phyloP scores from a whole-genome alignment of 2,113 vertebrate genomes.

The Crotophaga sulcirostris region DNA sequence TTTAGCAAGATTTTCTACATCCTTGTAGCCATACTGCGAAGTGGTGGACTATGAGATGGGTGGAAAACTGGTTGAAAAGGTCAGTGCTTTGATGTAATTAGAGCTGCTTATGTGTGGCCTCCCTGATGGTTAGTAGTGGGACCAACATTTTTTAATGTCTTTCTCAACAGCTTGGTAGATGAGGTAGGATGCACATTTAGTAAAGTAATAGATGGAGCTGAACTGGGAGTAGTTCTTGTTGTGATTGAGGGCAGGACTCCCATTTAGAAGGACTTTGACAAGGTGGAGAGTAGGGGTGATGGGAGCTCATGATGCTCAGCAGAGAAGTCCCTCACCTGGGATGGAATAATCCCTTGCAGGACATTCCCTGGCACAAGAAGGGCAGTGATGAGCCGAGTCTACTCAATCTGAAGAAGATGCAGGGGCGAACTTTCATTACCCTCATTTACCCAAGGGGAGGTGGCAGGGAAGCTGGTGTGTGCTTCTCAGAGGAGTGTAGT shows the following conservation, averaged over 20 bases:
- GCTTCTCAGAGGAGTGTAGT: not conserved
- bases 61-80: not conserved
- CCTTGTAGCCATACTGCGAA: not conserved
- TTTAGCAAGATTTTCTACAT: not conserved
- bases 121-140: not conserved
- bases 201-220: not conserved
- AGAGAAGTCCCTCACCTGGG: not conserved
- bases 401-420: not conserved
- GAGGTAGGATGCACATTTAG: not conserved
- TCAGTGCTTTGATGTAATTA: not conserved
- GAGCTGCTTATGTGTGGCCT: not conserved
- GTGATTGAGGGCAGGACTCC: too few species aligned
- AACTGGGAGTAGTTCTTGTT: not conserved
- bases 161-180: not conserved
- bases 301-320: not conserved
- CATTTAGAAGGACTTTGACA: not conserved
- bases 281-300: not conserved
- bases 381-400: not conserved
- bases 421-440: not conserved
- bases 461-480: not conserved
- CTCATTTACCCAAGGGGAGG: not conserved
- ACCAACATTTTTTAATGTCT: not conserved
- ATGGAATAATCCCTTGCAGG: not conserved
- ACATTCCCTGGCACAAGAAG: not conserved
- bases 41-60: not conserved